These are phyloP conservation scores for Rhegmatorhina hoffmannsi DNA, from an alignment of 2,113 vertebrate genomes.

Conservation along the genomic window DNA sequence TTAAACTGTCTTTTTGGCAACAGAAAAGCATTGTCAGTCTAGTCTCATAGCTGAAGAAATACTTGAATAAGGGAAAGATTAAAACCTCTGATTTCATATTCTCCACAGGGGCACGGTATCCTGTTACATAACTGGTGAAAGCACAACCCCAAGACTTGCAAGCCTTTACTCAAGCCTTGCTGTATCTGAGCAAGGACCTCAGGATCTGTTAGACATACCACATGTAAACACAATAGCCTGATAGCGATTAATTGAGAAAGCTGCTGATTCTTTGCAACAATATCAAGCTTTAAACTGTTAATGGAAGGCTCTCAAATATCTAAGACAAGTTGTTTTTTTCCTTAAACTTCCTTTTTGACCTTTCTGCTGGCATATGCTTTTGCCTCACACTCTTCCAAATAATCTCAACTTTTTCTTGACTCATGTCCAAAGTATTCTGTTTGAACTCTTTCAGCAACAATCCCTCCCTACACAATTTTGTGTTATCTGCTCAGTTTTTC, in stretches of 20 bases:
- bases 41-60: neutral
- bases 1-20: neutral
- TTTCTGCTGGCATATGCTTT: constrained; percentile 18
- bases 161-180: neutral
- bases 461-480: constrained; percentile 4
- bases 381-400: neutral
- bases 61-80: constrained; percentile 16
- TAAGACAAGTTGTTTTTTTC: constrained; percentile 25
- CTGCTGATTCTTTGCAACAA: constrained; percentile 25
- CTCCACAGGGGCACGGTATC: neutral
- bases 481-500: constrained; percentile 48
- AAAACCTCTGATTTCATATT: constrained; percentile 25
- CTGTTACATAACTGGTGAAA: constrained; percentile 27
- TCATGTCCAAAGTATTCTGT: constrained; percentile 43
- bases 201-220: neutral
- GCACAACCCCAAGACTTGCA: neutral
- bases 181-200: neutral
- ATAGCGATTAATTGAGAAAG: neutral
- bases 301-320: constrained; percentile 32
- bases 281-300: neutral
- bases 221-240: neutral
- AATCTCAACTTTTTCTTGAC: constrained; percentile 53
- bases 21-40: neutral
- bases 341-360: constrained; percentile 56
- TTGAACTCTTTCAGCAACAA: constrained; percentile 60